These are phyloP conservation scores for Gasterosteus nipponicus DNA, from an alignment of 2,113 vertebrate species.

Conservation along the genomic window DNA sequence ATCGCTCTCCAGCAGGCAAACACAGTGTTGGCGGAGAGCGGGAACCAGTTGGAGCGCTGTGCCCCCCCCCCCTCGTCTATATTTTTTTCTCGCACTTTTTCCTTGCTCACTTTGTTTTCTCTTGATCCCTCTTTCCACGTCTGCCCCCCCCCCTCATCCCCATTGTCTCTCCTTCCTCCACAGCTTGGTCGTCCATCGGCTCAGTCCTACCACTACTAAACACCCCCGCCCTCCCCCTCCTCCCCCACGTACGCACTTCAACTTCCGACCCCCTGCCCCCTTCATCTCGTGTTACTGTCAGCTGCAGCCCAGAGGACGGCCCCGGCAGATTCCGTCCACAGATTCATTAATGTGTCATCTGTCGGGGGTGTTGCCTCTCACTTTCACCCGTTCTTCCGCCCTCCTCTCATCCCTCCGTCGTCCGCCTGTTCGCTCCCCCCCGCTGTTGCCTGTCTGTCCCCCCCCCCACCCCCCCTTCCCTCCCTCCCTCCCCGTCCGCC, in stretches of 20 bases:
- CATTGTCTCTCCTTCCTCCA: constrained; percentile 11
- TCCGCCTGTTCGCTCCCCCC: constrained; percentile 48
- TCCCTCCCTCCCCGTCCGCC: constrained; percentile 25
- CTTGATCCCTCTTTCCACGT: constrained; percentile 6
- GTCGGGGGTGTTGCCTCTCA: constrained; percentile 66
- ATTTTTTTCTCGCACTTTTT: constrained; percentile 29
- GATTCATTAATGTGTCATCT: constrained; percentile 79
- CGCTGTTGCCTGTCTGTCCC: constrained; percentile 41
- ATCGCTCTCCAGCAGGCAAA: constrained; percentile 75
- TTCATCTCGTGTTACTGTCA: constrained; percentile 77
- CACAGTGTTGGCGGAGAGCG: constrained; percentile 64
- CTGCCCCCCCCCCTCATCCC: not conserved
- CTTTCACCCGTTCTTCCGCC: constrained; percentile 40
- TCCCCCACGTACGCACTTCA: not conserved
- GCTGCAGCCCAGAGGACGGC: constrained; percentile 69
- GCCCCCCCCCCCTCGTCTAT: not conserved
- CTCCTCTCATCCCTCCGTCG: constrained; percentile 55
- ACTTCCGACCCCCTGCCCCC: constrained; percentile 43
- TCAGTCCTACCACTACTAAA: constrained; percentile 7
- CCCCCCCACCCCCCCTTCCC: constrained; percentile 17
- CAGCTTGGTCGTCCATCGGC: constrained; percentile 8
- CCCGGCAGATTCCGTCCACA: constrained; percentile 70
- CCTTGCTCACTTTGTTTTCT: constrained; percentile 52
- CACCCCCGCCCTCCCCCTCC: not conserved
- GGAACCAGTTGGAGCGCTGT: constrained; percentile 67